Percentiles rank a stretch among this genome's conserved stretches.
Conservation (phyloP, 1,140 invertebrate species). For the Pseudomyrmex dendroicus region DNA sequence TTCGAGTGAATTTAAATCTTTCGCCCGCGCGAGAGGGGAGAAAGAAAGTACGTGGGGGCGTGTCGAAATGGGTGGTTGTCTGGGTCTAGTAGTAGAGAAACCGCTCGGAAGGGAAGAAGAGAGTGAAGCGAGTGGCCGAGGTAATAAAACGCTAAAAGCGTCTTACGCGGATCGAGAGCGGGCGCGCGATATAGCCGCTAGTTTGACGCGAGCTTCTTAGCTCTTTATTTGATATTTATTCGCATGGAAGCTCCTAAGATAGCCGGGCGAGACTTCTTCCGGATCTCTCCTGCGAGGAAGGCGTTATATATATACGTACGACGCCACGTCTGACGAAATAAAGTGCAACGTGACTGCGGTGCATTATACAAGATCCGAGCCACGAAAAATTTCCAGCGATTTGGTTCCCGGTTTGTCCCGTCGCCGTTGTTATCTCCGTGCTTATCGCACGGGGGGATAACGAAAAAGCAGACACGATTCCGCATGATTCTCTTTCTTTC, state of each 20-base stretch:
- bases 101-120: constrained; percentile 57
- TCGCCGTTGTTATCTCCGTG: constrained; percentile 33
- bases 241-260: constrained; percentile 52
- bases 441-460: constrained; percentile 3
- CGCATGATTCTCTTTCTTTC: not conserved
- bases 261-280: not conserved
- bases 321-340: constrained; percentile 38
- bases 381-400: constrained; percentile 31
- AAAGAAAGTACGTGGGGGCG: constrained; percentile 47
- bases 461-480: not conserved
- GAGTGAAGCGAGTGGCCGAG: constrained; percentile 64
- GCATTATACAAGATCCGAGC: constrained; percentile 35
- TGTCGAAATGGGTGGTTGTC: constrained; percentile 61
- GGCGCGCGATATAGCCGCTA: constrained; percentile 45
- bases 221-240: constrained; percentile 66
- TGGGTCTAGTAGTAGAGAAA: constrained; percentile 59
- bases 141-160: constrained; percentile 82
- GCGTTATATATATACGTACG: too few relatives aligned
- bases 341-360: constrained; percentile 44
- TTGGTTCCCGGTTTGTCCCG: constrained; percentile 8
- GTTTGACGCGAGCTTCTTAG: constrained; percentile 61
- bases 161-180: constrained; percentile 72
- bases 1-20: constrained; percentile 64
- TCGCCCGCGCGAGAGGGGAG: constrained; percentile 5
- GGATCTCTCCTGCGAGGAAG: not conserved